phyloP scores from a whole-genome alignment of 2,797 vertebrate genomes.

The Botia kubotai region DNA sequence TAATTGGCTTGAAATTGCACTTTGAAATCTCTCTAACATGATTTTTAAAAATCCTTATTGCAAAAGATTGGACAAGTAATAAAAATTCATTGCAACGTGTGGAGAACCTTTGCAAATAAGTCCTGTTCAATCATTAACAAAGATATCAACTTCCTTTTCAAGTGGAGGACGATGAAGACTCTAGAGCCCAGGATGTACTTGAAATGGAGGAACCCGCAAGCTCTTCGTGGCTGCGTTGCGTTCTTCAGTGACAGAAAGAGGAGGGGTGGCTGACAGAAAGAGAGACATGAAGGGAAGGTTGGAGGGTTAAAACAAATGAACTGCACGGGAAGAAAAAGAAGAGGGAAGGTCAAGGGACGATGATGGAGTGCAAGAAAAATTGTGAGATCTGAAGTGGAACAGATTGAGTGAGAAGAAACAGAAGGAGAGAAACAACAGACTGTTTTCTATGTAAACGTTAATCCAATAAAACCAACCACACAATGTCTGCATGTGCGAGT shows the following conservation, averaged over 20 bases:
- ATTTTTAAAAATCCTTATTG: background rate
- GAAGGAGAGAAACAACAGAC: conserved; percentile 63
- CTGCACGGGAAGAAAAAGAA: conserved; percentile 66
- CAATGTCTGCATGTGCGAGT: conserved; percentile 58
- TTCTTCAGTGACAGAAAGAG: conserved; percentile 74
- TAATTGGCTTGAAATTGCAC: background rate
- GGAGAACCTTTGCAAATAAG: background rate
- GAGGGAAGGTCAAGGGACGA: conserved; percentile 57
- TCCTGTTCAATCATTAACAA: background rate
- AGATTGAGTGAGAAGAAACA: conserved; percentile 63
- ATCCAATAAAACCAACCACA: conserved; percentile 76
- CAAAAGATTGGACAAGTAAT: background rate
- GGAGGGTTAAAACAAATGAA: conserved; percentile 64
- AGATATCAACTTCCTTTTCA: background rate
- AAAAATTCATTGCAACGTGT: background rate
- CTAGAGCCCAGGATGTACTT: conserved; percentile 40
- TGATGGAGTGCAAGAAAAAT: conserved; percentile 51
- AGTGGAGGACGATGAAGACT: conserved; percentile 62
- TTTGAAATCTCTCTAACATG: background rate
- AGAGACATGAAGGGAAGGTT: conserved; percentile 55
- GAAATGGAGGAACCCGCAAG: conserved; percentile 61
- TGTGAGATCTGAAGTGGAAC: conserved; percentile 60
- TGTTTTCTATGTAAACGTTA: conserved; percentile 77
- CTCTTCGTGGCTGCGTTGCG: conserved; percentile 75
- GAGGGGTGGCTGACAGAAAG: conserved; percentile 45